These are phyloP conservation scores for Diarsia mendica DNA, from an alignment of 2,888 invertebrate genomes.

Conservation along the genomic window DNA sequence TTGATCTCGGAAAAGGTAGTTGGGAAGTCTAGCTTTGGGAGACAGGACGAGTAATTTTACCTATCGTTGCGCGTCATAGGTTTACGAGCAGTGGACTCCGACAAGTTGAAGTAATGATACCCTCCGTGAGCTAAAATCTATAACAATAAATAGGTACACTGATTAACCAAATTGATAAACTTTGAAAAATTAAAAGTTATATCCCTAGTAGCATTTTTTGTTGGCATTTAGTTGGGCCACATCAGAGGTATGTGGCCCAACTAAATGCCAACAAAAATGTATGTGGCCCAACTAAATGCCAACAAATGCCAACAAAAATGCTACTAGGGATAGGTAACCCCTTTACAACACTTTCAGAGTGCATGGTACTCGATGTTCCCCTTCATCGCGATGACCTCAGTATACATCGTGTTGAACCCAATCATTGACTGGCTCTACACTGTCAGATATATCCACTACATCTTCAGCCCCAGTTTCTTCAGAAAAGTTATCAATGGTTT, in stretches of 20 bases:
- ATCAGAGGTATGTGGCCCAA: too few species aligned
- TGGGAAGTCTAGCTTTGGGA: not conserved
- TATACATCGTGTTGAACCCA: conserved; percentile 71
- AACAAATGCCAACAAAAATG: too few species aligned
- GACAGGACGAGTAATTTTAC: not conserved
- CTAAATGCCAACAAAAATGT: too few species aligned
- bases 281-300: too few species aligned
- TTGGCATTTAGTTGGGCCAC: too few species aligned
- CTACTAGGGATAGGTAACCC: too few species aligned
- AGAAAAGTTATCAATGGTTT: conserved; percentile 81
- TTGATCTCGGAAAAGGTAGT: not conserved
- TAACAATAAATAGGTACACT: not conserved
- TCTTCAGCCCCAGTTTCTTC: conserved; percentile 76
- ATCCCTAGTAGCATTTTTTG: too few species aligned
- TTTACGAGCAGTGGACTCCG: not conserved
- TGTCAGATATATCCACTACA: conserved; percentile 71
- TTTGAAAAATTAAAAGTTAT: too few species aligned
- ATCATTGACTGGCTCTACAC: conserved; percentile 76
- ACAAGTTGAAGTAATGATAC: not conserved
- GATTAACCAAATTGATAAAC: not conserved
- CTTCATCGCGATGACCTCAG: conserved; percentile 72
- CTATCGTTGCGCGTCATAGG: not conserved
- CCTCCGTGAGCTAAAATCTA: not conserved
- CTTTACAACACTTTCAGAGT: conserved; percentile 69
- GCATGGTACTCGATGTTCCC: conserved; percentile 74